Evolutionary conservation across 1,140 invertebrate genomes (phyloP), one percentile per base, ranked within the genome.

Genomic region (Heliconius congener): DNA sequence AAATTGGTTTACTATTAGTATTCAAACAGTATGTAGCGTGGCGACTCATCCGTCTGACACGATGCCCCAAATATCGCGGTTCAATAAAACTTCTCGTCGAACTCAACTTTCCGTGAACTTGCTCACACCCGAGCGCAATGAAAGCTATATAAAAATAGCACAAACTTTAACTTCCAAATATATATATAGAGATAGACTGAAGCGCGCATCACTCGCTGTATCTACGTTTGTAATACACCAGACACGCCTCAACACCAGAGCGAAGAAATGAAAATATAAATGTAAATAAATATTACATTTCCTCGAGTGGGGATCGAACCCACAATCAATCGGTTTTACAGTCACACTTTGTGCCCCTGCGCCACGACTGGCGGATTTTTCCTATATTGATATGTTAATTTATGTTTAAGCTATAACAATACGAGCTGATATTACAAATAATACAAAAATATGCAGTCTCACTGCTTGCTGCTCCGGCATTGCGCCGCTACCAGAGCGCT

Each of bases 81-180:
- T 87, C 86, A 90, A 90, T 91, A 90, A 86, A 90, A 89, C 85
- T 90, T 88, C 84, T 84, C 27, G 60, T 16, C 60, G 60, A 13
- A 30, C 84, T 88, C 85, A 87, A 83, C 84, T 90, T 90, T 91
- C 87, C 90, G 83, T 91, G 91, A 92, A 92, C 90, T 91, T 92
- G 90, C 83, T 84, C 83, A 81, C 81, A 82, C 84, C 84, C 85
- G 77, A 85, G 81, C 79, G 85, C 83, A 87, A 82, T 81, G 80
- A 84, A 84, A 83, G 74, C 84, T 78, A 81, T 71, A 82, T 78
- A 85, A 90, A 89, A 91, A 83, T 84, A 86, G 84, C 81, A 39
- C 70, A 75, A 76, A 8, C 55, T 66, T 55, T 66, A 52, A 83
- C 52, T 66, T 81, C 81, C 77, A 83, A 82, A 85, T 75, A 81